Evolutionary conservation across 1,140 invertebrate genomes (phyloP).

Genomic region (Drosophila pectinifera): DNA sequence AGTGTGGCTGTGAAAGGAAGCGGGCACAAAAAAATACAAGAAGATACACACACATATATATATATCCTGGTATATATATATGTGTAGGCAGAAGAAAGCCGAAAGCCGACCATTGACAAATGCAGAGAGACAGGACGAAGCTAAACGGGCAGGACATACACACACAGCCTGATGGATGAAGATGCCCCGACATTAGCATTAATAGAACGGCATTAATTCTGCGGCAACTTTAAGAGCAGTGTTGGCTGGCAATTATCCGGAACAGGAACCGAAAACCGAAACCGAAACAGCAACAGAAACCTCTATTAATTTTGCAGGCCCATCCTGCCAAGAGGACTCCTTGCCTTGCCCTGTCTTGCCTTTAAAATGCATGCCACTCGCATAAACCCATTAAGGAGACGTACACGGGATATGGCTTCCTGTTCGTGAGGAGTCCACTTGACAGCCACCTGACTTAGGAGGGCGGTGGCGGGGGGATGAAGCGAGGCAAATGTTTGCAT

Average conservation of each 20-base stretch:
- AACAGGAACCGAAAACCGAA: constrained; percentile 44
- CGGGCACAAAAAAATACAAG: constrained; percentile 22
- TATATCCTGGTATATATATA: too few species aligned
- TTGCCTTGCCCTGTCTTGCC: constrained; percentile 9
- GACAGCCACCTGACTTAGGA: constrained; percentile 33
- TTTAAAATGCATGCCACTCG: constrained; percentile 59
- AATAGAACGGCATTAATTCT: constrained; percentile 77
- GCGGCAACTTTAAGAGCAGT: constrained; percentile 51
- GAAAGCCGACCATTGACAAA: constrained; percentile 45
- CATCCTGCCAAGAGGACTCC: not conserved
- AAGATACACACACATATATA: constrained; percentile 6
- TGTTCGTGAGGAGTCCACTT: constrained; percentile 50
- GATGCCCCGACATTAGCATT: constrained; percentile 65
- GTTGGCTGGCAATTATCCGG: constrained; percentile 54
- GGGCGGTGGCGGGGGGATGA: not conserved
- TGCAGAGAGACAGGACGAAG: constrained; percentile 32
- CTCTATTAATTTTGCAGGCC: constrained; percentile 59
- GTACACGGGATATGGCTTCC: constrained; percentile 37
- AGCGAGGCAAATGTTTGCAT: constrained; percentile 69
- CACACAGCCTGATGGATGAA: constrained; percentile 35
- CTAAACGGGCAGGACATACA: constrained; percentile 6
- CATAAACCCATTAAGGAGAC: constrained; percentile 58
- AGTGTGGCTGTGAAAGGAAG: constrained; percentile 48
- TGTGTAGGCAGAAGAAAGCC: not conserved
- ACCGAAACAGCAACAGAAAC: constrained; percentile 44